These are phyloP conservation scores for Xylophagus ater DNA, from an alignment of 2,888 invertebrate species.

Conservation along the genomic window DNA sequence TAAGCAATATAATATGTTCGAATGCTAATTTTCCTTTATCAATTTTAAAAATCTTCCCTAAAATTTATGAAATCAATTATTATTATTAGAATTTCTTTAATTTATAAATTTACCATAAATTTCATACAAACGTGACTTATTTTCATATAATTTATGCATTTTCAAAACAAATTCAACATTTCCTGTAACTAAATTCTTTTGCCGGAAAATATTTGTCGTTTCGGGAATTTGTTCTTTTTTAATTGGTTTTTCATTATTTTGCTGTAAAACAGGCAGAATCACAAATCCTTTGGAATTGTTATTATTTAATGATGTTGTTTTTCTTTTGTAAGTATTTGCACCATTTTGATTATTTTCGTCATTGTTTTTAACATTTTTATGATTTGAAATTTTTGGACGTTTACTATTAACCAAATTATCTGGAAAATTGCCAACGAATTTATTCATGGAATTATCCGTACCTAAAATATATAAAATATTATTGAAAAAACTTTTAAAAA, in stretches of 20 bases:
- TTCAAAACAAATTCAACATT: constrained; percentile 28
- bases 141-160: constrained; percentile 20
- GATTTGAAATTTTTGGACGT: not conserved
- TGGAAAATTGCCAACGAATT: constrained; percentile 7
- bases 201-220: not conserved
- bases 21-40: constrained; percentile 25
- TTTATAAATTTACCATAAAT: constrained; percentile 26
- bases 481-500: not conserved
- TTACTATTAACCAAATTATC: not conserved
- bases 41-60: constrained; percentile 30
- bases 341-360: not conserved
- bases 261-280: not conserved
- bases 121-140: constrained; percentile 28
- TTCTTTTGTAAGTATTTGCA: not conserved
- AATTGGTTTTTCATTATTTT: too few relatives aligned
- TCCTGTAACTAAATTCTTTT: constrained; percentile 21
- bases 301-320: too few relatives aligned
- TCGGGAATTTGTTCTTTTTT: not conserved
- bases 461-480: not conserved
- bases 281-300: not conserved
- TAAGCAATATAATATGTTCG: constrained; percentile 27
- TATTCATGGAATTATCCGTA: constrained; percentile 8
- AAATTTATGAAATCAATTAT: constrained; percentile 7
- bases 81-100: not conserved
- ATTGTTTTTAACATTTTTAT: not conserved